Base-by-base conservation (phyloP, 2,888 invertebrate genomes). In the Cactoblastis cactorum region DNA sequence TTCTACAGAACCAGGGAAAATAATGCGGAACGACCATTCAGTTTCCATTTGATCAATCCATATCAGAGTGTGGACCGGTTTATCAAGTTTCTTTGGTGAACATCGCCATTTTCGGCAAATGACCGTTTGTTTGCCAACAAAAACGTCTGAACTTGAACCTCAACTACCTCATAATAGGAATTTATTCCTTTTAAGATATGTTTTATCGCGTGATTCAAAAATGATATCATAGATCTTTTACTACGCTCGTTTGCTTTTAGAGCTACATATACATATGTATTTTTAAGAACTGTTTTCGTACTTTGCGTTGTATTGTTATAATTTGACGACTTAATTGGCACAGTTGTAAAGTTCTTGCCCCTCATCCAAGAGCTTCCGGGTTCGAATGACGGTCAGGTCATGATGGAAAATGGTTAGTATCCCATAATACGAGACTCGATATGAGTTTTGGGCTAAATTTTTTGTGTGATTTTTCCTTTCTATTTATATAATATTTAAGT, bases 11-110 rank as follows among this genome's bases (percentile, higher is more conserved):
- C 28, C 8, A 28, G 5, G 3, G 8, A 28, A 14, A 5, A 35
- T 14, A 45, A 47, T 22, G 19, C n/a, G n/a, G n/a, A n/a, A n/a
- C n/a, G n/a, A 39, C 3, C n/a, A 24, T 24, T 32, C 28, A 15
- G 5, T 32, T 28, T 17, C 15, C n/a, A 6, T 5, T 28, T 28
- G 15, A 28, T 15, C 51, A 51, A 46, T 35, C 51, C 32, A 55
- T 56, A 50, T 46, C 37, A 35, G 54, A 47, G 28, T 53, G 24
- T 51, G 41, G 60, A 60, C 64, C 59, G 55, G 62, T 53, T 54
- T 15, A 11, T 55, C 61, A 18, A 54, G 63, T 62, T 57, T 55
- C 52, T 53, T 51, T 53, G 49, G 52, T 45, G 52, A 53, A 49
- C 56, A 51, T 46, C 52, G 56, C 53, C 53, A 47, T 51, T 43